phyloP scores from a whole-genome alignment of 2,888 invertebrate species.

The Leptodirus hochenwartii region DNA sequence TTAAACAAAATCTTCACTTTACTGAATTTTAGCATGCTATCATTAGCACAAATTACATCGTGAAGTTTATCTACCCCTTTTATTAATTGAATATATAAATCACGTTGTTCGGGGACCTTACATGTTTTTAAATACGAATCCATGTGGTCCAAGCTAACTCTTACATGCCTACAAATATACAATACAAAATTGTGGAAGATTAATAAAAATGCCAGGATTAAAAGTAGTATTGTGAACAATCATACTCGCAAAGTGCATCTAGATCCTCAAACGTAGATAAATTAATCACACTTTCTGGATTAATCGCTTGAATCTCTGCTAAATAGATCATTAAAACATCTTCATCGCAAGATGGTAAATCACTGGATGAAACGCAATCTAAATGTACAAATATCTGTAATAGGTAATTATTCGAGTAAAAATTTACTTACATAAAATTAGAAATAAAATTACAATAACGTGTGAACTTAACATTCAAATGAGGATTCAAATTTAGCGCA shows the following conservation, averaged over 20 bases:
- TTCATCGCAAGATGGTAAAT: conserved; percentile 19
- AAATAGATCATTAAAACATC: conserved; percentile 30
- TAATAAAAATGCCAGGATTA: background rate
- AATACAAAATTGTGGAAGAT: background rate
- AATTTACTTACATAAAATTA: too few species aligned
- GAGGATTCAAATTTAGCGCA: too few species aligned
- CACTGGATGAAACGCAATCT: too few species aligned
- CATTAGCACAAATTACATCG: conserved; percentile 14
- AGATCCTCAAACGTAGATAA: conserved; percentile 26
- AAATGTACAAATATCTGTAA: too few species aligned
- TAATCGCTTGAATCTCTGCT: conserved; percentile 31
- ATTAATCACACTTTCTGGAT: conserved; percentile 33
- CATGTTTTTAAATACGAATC: conserved; percentile 26
- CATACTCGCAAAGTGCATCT: conserved; percentile 23
- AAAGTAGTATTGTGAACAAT: conserved; percentile 1
- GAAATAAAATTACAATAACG: too few species aligned
- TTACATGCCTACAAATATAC: conserved; percentile 18
- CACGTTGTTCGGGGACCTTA: conserved; percentile 21
- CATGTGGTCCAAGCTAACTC: conserved; percentile 24
- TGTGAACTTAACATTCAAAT: too few species aligned
- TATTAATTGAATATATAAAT: conserved; percentile 29
- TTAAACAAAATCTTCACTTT: background rate
- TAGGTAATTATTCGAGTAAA: too few species aligned
- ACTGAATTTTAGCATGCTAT: too few species aligned
- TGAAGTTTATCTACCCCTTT: conserved; percentile 27